Conservation (phyloP, 2,797 vertebrate species). For the Cryptoblepharus egeriae region DNA sequence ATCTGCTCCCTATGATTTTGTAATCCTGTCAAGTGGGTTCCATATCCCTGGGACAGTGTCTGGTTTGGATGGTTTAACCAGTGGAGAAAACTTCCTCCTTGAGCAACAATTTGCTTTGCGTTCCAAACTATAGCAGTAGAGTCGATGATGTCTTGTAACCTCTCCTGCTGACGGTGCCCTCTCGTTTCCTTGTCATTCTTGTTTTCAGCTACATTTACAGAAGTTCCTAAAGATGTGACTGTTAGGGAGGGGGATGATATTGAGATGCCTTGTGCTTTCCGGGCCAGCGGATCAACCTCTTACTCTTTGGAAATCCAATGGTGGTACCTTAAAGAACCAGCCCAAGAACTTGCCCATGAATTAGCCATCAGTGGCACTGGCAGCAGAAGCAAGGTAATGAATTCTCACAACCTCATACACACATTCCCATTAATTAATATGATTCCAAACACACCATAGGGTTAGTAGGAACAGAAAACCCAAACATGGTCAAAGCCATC, state of each 20-base stretch:
- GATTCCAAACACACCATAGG: neutral
- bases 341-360: constrained; percentile 84
- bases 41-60: too few relatives aligned
- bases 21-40: too few relatives aligned
- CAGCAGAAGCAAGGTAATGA: constrained; percentile 87
- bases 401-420: neutral
- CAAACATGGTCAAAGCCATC: neutral
- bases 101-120: neutral
- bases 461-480: neutral
- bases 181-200: constrained; percentile 52
- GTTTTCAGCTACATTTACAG: constrained; percentile 87
- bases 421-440: neutral
- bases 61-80: neutral
- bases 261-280: constrained; percentile 96
- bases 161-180: constrained; percentile 56
- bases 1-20: neutral
- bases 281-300: constrained; percentile 86
- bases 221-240: constrained; percentile 94
- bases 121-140: constrained; percentile 20
- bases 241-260: constrained; percentile 93
- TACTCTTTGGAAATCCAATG: constrained; percentile 95
- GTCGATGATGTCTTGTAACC: constrained; percentile 33
- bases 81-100: neutral
- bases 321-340: constrained; percentile 92
- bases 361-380: constrained; percentile 85